Base-by-base conservation (phyloP, 2,797 vertebrate genomes). In the Cossypha caffra region DNA sequence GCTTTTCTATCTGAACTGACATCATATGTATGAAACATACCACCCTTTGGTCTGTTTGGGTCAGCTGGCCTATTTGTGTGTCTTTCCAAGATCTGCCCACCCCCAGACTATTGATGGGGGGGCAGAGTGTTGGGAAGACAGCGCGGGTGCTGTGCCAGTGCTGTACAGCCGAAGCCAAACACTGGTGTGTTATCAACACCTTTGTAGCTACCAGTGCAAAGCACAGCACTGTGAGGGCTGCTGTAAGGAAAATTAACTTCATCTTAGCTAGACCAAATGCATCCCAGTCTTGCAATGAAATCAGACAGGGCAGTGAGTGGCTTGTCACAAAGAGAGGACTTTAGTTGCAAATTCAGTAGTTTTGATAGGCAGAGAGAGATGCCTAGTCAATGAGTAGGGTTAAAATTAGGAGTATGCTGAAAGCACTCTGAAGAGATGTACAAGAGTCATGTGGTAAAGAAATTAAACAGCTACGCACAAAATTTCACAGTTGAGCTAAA, bases 51-150 rank as follows among this genome's bases (percentile, higher is more conserved):
- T 51, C 28, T 31, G 6, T 37, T 43, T 10, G 14, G 28, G 16
- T 50, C 28, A 69, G 57, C 37, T 69, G 48, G 18, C 40, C 16
- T 48, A 0, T 16, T 5, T 38, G 24, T 45, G n/a, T 45, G 13
- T 16, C 16, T 19, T 45, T 16, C 14, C 15, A 57, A 19, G 38
- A 18, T 16, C 16, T 33, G 38, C 37, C 68, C 37, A 16, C 14
- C 35, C 35, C 23, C 19, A 37, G 26, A 42, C 19, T 37, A 2
- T 20, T 29, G 42, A 10, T 25, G 37, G 37, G 26, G 26, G 3
- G 6, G 13, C 64, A 43, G 45, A 40, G 17, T 29, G 11, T 2
- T n/a, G n/a, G 20, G 25, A 38, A n/a, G 35, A 12, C 0, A 1
- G 18, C 0, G 2, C 37, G 38, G 50, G 38, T 57, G 9, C 35